phyloP scores from a whole-genome alignment of 2,113 vertebrate species.

The Thamnaconus septentrionalis region DNA sequence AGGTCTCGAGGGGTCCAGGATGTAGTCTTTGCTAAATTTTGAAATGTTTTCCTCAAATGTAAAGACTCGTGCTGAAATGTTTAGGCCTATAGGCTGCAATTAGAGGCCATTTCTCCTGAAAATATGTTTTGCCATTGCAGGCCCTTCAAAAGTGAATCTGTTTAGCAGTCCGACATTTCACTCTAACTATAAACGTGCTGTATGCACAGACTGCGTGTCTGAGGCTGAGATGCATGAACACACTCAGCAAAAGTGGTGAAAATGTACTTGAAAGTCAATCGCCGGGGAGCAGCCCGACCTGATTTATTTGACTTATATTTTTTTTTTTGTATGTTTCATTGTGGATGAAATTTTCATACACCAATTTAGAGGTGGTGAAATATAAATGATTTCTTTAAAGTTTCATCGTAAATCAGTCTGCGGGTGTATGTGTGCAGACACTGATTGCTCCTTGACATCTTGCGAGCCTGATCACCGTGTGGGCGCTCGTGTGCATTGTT shows the following conservation, averaged over 20 bases:
- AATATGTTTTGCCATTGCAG: slow-evolving; percentile 23
- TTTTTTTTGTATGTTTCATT: slow-evolving; percentile 78
- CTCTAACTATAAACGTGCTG: slow-evolving; percentile 45
- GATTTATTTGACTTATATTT: slow-evolving; percentile 78
- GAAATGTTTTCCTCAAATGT: no score
- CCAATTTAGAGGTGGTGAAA: slow-evolving; percentile 91
- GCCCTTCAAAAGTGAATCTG: slow-evolving; percentile 38
- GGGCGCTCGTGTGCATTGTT: slow-evolving; percentile 27
- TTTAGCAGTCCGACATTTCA: slow-evolving; percentile 35
- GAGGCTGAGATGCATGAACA: slow-evolving; percentile 36
- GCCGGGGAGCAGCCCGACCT: slow-evolving; percentile 40
- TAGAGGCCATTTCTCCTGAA: neutral
- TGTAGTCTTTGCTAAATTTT: no score
- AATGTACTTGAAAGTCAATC: slow-evolving; percentile 67
- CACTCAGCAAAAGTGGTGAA: slow-evolving; percentile 46
- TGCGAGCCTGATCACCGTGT: slow-evolving; percentile 55
- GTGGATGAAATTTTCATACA: slow-evolving; percentile 89
- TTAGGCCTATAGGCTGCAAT: no score
- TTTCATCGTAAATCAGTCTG: slow-evolving; percentile 90
- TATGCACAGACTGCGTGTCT: slow-evolving; percentile 10
- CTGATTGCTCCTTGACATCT: slow-evolving; percentile 81
- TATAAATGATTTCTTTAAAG: slow-evolving; percentile 92
- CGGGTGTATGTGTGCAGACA: slow-evolving; percentile 82
- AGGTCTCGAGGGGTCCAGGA: no score
- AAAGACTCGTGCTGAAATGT: no score